phyloP scores from a whole-genome alignment of 2,888 invertebrate species.

The Leptinotarsa rubiginosa region DNA sequence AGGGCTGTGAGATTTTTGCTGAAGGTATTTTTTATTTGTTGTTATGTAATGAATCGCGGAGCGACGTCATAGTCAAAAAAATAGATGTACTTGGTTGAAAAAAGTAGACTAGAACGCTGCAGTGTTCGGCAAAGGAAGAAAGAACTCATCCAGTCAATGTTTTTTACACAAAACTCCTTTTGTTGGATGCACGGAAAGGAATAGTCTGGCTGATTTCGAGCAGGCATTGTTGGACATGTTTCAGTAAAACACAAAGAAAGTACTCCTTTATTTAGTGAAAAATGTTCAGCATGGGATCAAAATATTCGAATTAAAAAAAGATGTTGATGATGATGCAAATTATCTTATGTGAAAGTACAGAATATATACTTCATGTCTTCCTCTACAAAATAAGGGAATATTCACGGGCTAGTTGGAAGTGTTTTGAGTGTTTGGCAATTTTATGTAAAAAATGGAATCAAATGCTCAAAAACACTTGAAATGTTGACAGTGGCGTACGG shows the following conservation, averaged over 20 bases:
- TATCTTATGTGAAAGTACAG: too few relatives aligned
- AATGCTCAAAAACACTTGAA: too few relatives aligned
- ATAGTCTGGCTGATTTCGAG: constrained; percentile 1
- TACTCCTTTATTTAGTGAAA: too few relatives aligned
- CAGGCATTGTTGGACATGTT: background rate
- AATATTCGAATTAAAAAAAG: too few relatives aligned
- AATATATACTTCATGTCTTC: too few relatives aligned
- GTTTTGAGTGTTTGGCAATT: too few relatives aligned
- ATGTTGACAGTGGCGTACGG: too few relatives aligned
- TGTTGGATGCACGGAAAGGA: background rate
- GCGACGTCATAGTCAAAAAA: constrained; percentile 9
- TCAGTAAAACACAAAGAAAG: background rate
- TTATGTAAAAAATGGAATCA: too few relatives aligned
- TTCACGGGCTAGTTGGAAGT: too few relatives aligned
- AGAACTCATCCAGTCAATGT: constrained; percentile 18
- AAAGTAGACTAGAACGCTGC: constrained; percentile 1
- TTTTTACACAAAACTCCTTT: background rate
- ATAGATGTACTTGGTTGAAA: constrained; percentile 12
- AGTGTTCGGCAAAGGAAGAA: constrained; percentile 8
- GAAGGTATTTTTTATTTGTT: constrained; percentile 14
- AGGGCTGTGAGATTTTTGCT: background rate
- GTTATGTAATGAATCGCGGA: constrained; percentile 5
- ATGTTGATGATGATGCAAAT: too few relatives aligned
- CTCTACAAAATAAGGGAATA: too few relatives aligned
- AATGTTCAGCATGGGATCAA: too few relatives aligned